phyloP scores from a whole-genome alignment of 2,797 vertebrate genomes.

The Acipenser oxyrinchus region DNA sequence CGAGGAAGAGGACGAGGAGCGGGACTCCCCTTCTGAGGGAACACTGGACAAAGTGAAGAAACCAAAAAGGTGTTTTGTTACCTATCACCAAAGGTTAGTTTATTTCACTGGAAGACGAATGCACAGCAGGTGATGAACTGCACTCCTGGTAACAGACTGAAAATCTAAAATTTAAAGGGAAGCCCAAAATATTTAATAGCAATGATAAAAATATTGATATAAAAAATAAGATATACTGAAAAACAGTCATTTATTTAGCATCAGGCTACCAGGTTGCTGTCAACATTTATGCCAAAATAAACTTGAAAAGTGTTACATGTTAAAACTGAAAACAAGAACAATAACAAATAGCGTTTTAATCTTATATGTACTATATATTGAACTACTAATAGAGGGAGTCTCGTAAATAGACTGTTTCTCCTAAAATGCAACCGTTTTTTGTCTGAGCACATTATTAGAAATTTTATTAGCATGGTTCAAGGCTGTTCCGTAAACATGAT shows the following conservation, averaged over 20 bases:
- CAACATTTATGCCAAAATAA: too few relatives aligned
- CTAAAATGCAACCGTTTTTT: too few relatives aligned
- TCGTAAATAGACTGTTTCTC: background rate
- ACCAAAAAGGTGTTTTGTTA: conserved; percentile 99
- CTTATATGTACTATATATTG: background rate
- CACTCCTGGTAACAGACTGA: background rate
- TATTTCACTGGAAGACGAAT: background rate
- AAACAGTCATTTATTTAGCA: background rate
- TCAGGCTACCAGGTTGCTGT: too few relatives aligned
- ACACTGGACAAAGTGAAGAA: conserved; percentile 94
- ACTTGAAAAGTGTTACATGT: too few relatives aligned
- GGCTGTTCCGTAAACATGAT: too few relatives aligned
- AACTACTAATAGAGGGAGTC: background rate
- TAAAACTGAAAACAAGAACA: too few relatives aligned
- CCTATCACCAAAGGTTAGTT: conserved; percentile 89
- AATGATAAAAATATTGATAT: too few relatives aligned
- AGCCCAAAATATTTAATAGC: too few relatives aligned
- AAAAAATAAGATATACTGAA: background rate
- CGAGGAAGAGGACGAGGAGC: conserved; percentile 79
- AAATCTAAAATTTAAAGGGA: too few relatives aligned
- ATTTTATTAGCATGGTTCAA: too few relatives aligned
- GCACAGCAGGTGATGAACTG: background rate
- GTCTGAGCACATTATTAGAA: too few relatives aligned
- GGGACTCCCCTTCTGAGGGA: conserved; percentile 82
- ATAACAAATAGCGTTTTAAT: background rate